Evolutionary conservation across 1,140 invertebrate genomes (phyloP), one percentile per base, ranked within the genome.

Genomic region (Caenorhabditis tropicalis): DNA sequence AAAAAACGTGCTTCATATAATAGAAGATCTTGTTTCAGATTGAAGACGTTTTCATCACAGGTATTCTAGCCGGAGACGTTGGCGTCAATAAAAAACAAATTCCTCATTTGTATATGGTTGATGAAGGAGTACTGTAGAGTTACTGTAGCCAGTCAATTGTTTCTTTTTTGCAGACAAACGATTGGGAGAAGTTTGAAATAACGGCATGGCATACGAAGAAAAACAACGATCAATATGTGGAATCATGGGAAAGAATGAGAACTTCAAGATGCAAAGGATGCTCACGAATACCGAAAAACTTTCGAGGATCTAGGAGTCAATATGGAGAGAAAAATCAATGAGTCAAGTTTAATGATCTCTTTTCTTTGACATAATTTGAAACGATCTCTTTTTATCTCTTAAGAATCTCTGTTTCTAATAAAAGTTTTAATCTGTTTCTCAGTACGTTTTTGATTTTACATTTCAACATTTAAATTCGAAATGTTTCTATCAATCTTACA

Each of bases 41-140:
- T 2, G 65, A 74, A 46, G 65, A 74, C 29, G 65, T 43, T 3
- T 74, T 74, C 9, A 74, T 74, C n/a, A 74, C n/a, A 43, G 65
- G 65, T 6, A n/a, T 74, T 3, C 21, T 74, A 10, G 65, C 65
- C 2, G 65, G 65, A 0, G 65, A 74, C 21, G 65, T 74, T 39
- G 65, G 65, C 4, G 36, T 74, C 36, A 21, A 74, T 1, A 74
- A 74, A 6, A 21, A 43, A 9, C 36, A 43, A 2, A 12, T 74
- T 2, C 65, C 65, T 2, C 24, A n/a, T 74, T 19, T 74, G 65
- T 74, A 43, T 43, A 74, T 74, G 65, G 19, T 43, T 2, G 33
- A 74, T 29, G 65, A 74, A 1, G 36, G 29, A 36, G 65, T 74
- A 43, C 21, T 60, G 9, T 1, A 60, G 27, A 33, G 31, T 16